Conservation (phyloP, 2,888 invertebrate species). For the Tetranychus piercei region DNA sequence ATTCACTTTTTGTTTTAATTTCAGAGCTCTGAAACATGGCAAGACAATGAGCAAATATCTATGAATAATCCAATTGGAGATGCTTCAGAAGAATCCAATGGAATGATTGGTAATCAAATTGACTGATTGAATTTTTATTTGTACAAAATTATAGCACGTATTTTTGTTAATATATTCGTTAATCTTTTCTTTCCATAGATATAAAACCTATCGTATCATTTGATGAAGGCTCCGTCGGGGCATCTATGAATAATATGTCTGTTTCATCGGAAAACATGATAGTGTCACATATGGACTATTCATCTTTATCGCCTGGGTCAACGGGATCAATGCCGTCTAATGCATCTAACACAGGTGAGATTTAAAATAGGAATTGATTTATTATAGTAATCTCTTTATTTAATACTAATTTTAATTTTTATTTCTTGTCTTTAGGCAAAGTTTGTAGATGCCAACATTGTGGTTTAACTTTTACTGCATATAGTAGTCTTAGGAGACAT, state of each 20-base stretch:
- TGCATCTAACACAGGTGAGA: conserved; percentile 1
- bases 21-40: conserved; percentile 10
- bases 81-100: conserved; percentile 7
- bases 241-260: neutral
- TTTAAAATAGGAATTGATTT: neutral
- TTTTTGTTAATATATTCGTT: neutral
- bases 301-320: neutral
- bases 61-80: neutral
- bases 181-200: neutral
- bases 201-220: conserved; percentile 22
- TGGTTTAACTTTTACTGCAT: conserved; percentile 22
- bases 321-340: conserved; percentile 4
- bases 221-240: conserved; percentile 16
- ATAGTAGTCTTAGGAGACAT: conserved; percentile 22
- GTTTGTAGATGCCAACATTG: conserved; percentile 23
- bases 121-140: neutral
- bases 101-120: conserved; percentile 10
- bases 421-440: conserved; percentile 15
- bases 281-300: neutral
- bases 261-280: conserved; percentile 5
- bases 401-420: neutral
- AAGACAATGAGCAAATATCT: neutral
- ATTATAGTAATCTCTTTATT: neutral
- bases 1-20: neutral
- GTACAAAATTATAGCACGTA: neutral